These are phyloP conservation scores for Anodontia alba DNA, from an alignment of 2,888 invertebrate species.

Conservation along the genomic window DNA sequence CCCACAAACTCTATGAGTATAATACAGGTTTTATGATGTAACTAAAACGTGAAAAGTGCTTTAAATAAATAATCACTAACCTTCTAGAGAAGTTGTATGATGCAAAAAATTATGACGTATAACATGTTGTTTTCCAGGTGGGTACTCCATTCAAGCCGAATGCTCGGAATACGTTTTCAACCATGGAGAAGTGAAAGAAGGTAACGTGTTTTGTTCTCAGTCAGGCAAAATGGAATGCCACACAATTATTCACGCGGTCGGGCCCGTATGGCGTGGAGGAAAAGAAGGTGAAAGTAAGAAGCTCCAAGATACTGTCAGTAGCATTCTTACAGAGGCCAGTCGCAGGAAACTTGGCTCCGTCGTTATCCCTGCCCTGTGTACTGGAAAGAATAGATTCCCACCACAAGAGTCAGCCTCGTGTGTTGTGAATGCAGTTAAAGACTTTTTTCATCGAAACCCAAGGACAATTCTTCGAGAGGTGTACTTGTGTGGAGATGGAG, in stretches of 20 bases:
- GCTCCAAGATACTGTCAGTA: conserved; percentile 40
- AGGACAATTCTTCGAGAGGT: conserved; percentile 32
- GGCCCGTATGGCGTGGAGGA: conserved; percentile 68
- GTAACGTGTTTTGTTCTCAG: conserved; percentile 56
- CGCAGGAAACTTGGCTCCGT: conserved; percentile 53
- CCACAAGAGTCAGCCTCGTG: conserved; percentile 38
- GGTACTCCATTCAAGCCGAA: conserved; percentile 64
- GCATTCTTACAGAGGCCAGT: conserved; percentile 29
- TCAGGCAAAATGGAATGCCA: conserved; percentile 63
- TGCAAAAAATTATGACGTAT: no score
- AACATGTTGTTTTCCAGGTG: conserved; percentile 48
- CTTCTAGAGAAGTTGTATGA: no score
- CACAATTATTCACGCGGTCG: conserved; percentile 69
- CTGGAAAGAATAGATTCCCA: conserved; percentile 75
- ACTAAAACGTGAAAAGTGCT: no score
- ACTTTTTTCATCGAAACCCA: conserved; percentile 34
- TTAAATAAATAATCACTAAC: no score
- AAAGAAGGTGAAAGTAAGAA: conserved; percentile 53
- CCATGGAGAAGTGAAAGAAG: conserved; percentile 57
- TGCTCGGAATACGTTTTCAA: conserved; percentile 53
- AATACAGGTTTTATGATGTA: no score
- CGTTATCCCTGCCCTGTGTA: conserved; percentile 77
- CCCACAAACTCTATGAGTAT: no score
- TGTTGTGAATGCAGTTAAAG: conserved; percentile 42
- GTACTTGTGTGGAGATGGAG: conserved; percentile 25